phyloP scores from a whole-genome alignment of 2,797 vertebrate genomes.

The Selene dorsalis region DNA sequence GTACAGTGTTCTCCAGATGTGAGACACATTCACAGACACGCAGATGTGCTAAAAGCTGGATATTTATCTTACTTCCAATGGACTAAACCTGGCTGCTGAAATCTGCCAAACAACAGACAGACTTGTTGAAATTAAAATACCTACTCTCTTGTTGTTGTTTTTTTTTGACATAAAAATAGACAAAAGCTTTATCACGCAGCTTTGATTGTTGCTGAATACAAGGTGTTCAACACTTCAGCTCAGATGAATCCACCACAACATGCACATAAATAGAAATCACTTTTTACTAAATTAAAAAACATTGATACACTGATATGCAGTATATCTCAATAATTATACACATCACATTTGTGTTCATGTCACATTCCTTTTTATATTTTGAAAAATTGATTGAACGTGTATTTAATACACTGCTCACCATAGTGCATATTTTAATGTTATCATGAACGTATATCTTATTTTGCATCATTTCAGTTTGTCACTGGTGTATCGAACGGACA shows the following conservation, averaged over 20 bases:
- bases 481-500: not conserved
- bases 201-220: constrained; percentile 46
- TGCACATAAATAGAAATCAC: constrained; percentile 31
- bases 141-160: constrained; percentile 8
- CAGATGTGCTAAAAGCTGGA: not conserved
- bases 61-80: constrained; percentile 2
- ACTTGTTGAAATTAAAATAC: constrained; percentile 36
- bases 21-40: no score
- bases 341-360: not conserved
- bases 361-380: not conserved
- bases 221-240: constrained; percentile 18
- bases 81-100: constrained; percentile 24
- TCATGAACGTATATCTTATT: not conserved
- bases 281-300: not conserved
- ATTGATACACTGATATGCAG: not conserved
- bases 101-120: constrained; percentile 37
- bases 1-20: not conserved
- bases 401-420: not conserved
- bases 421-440: not conserved
- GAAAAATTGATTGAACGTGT: not conserved
- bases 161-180: constrained; percentile 35
- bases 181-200: constrained; percentile 31
- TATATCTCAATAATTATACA: not conserved
- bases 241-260: constrained; percentile 30
- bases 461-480: not conserved